Evolutionary conservation across 2,888 invertebrate genomes (phyloP).

Genomic region (Lepidochrysops patricia): DNA sequence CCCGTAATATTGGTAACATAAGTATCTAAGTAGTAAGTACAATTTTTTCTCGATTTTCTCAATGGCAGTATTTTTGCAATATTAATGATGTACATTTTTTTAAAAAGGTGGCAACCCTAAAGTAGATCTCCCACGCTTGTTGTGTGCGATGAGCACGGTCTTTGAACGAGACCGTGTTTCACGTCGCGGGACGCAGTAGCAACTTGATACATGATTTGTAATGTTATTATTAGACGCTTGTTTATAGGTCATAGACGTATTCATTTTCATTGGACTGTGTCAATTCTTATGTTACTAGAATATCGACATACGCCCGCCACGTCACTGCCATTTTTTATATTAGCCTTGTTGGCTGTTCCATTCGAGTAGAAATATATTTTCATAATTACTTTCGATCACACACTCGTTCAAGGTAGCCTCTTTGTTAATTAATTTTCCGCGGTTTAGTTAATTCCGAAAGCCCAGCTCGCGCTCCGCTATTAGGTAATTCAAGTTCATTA

Average conservation of each 20-base stretch:
- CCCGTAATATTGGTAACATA: too few relatives aligned
- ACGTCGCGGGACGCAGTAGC: slow-evolving; percentile 48
- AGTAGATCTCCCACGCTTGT: slow-evolving; percentile 41
- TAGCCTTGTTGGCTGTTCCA: not conserved
- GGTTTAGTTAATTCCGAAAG: too few relatives aligned
- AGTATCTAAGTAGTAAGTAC: too few relatives aligned
- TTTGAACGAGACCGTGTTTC: slow-evolving; percentile 65
- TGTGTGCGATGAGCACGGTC: slow-evolving; percentile 56
- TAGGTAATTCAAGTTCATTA: too few relatives aligned
- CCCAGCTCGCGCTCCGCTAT: too few relatives aligned
- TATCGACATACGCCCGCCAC: slow-evolving; percentile 75
- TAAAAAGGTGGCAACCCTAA: too few relatives aligned
- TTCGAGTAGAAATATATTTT: slow-evolving; percentile 19
- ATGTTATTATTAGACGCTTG: slow-evolving; percentile 50
- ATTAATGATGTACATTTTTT: too few relatives aligned
- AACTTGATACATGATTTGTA: slow-evolving; percentile 54
- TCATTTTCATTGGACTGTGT: slow-evolving; percentile 75
- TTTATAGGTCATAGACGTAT: slow-evolving; percentile 44
- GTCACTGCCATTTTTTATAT: slow-evolving; percentile 53
- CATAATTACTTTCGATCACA: too few relatives aligned
- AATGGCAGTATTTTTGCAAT: too few relatives aligned
- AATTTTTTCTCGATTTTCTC: too few relatives aligned
- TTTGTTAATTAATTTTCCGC: too few relatives aligned
- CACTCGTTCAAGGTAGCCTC: too few relatives aligned
- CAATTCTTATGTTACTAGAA: slow-evolving; percentile 79